phyloP scores from a whole-genome alignment of 2,888 invertebrate species.

The Lithophane semibrunnea region DNA sequence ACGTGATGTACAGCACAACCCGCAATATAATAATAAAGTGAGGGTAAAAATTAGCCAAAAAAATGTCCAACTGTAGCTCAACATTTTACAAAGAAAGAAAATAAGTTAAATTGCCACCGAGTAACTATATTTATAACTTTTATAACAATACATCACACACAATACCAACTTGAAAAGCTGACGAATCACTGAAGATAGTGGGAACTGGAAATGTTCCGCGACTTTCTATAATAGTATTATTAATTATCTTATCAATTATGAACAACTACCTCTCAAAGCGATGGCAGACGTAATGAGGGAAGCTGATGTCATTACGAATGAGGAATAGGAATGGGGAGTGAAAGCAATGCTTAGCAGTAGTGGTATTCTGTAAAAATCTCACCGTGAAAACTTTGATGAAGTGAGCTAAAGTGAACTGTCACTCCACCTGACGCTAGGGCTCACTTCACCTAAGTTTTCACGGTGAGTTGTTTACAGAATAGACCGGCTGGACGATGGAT shows the following conservation, averaged over 20 bases:
- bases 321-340: background rate
- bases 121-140: background rate
- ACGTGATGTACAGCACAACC: conserved; percentile 28
- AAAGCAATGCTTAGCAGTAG: background rate
- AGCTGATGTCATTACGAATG: background rate
- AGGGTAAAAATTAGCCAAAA: conserved; percentile 15
- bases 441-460: too few relatives aligned
- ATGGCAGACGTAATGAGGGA: background rate
- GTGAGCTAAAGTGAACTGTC: too few relatives aligned
- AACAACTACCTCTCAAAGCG: conserved; percentile 15
- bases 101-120: background rate
- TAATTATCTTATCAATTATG: conserved; percentile 40
- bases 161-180: conserved; percentile 13
- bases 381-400: too few relatives aligned
- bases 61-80: conserved; percentile 2
- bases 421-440: too few relatives aligned
- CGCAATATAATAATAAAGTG: conserved; percentile 15
- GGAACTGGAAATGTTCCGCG: conserved; percentile 24
- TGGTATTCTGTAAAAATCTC: too few relatives aligned
- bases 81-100: background rate
- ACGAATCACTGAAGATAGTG: conserved; percentile 21
- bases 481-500: too few relatives aligned
- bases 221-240: background rate
- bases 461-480: too few relatives aligned
- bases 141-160: background rate